Evolutionary conservation across 2,113 vertebrate species (phyloP), one percentile per base, ranked within the genome.

Genomic region (Cettia cetti): DNA sequence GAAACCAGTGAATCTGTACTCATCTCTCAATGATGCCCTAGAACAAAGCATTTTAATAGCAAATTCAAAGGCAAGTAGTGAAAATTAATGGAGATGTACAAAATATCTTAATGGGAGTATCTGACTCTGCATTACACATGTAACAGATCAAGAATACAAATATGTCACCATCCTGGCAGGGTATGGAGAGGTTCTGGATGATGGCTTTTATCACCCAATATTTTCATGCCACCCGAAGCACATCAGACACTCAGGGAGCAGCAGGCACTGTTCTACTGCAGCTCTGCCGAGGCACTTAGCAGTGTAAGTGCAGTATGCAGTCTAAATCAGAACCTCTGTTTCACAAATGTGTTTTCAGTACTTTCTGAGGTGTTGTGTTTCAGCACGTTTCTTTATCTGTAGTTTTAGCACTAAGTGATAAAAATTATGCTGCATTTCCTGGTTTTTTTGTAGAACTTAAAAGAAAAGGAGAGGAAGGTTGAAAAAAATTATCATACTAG

Each of bases 201-300:
- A 82, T 52, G 65, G 44, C 37, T 82, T 91, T 94, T 76, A 50
- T 61, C 23, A 61, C 61, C 31, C 8, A 9, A 1, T 82, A 72
- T 33, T 91, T 45, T 82, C 37, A 35, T 1, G 0, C 20, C 50
- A 72, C 8, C 27, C 0, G 0, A n/a, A 85, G 53, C 3, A 5
- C 4, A 2, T 33, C 39, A 81, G 80, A 52, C 37, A 71, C n/a
- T 49, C 2, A 0, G 37, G 56, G 31, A 81, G 39, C 65, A 86
- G 23, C 59, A 79, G 31, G 61, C 57, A 47, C 26, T 1, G 0
- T 37, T 50, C 65, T 6, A 23, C 23, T 9, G n/a, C 26, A 72
- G 57, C 45, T 66, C 44, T 6, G 6, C 37, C 0, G 0, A 86
- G 61, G 50, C 21, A 11, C 42, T 30, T 45, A 6, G 6, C 21